Percentiles rank a stretch among this genome's conserved stretches.
These are phyloP conservation scores for Isotomurus palustris DNA, from an alignment of 2,888 invertebrate species.

Conservation along the genomic window DNA sequence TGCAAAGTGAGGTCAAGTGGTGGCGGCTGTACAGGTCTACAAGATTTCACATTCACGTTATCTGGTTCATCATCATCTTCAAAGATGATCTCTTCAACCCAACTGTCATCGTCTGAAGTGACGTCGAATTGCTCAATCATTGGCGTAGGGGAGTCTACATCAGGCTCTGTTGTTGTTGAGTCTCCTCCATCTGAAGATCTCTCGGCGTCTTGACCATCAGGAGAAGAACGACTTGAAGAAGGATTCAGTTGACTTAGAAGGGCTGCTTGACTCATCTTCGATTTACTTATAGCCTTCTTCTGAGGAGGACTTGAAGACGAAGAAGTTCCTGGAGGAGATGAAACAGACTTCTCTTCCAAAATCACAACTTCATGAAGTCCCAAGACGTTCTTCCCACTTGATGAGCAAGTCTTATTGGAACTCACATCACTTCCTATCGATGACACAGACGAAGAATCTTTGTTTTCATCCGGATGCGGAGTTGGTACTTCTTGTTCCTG, in stretches of 20 bases:
- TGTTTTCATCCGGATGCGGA: conserved; percentile 1
- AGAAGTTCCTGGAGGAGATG: background rate
- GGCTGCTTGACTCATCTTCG: conserved; percentile 32
- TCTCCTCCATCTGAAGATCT: conserved; percentile 24
- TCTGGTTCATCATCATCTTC: conserved; percentile 41
- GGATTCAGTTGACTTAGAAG: conserved; percentile 33
- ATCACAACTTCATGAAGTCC: conserved; percentile 13
- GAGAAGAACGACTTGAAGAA: conserved; percentile 20
- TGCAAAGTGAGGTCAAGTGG: conserved; percentile 84
- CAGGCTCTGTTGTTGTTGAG: conserved; percentile 28
- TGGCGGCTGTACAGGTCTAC: conserved; percentile 56
- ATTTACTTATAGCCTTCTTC: conserved; percentile 23
- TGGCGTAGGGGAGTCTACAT: conserved; percentile 26
- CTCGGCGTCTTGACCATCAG: conserved; percentile 38
- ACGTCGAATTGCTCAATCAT: conserved; percentile 39
- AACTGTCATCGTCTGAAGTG: conserved; percentile 75
- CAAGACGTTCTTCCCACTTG: conserved; percentile 2
- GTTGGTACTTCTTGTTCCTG: conserved; percentile 39
- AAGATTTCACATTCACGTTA: conserved; percentile 15
- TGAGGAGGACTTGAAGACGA: background rate
- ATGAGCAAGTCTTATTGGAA: background rate
- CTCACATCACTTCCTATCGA: background rate
- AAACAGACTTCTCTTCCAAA: conserved; percentile 12
- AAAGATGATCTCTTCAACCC: conserved; percentile 71
- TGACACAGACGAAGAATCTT: background rate